These are phyloP conservation scores for Phaenicophaeus curvirostris DNA, from an alignment of 2,797 vertebrate genomes.

Conservation along the genomic window DNA sequence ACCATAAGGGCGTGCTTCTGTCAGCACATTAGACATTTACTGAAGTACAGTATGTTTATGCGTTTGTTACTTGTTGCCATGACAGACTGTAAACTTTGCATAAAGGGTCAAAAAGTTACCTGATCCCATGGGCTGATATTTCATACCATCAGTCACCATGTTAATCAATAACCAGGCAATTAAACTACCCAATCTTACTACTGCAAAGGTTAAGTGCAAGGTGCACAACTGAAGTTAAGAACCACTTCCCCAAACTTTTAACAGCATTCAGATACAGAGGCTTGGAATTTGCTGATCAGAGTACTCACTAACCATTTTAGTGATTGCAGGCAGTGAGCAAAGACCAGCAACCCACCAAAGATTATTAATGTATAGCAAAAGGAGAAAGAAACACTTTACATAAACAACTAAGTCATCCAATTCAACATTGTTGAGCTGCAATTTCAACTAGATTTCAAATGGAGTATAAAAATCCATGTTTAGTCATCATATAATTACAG, in stretches of 20 bases:
- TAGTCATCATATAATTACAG: not conserved
- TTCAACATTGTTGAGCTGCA: not conserved
- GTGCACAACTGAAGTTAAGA: not conserved
- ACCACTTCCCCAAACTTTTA: not conserved
- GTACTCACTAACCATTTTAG: not conserved
- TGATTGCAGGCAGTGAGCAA: not conserved
- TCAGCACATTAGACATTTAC: not conserved
- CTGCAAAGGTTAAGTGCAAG: not conserved
- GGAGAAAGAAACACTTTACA: not conserved
- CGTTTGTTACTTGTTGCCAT: not conserved
- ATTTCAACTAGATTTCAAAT: not conserved
- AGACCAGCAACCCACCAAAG: not conserved
- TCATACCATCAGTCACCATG: not conserved
- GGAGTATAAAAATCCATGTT: not conserved
- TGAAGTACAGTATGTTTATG: not conserved
- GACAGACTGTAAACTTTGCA: not conserved
- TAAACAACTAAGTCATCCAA: not conserved
- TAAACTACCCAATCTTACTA: not conserved
- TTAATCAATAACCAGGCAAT: constrained; percentile 30
- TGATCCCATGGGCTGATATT: not conserved
- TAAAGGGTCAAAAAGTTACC: not conserved
- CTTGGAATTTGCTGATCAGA: not conserved
- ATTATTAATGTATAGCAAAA: not conserved
- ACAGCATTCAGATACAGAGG: not conserved
- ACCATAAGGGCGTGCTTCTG: not conserved